Percentiles rank a stretch among this genome's conserved stretches.
phyloP scores from a whole-genome alignment of 2,797 vertebrate species.

The Decapterus maruadsi region DNA sequence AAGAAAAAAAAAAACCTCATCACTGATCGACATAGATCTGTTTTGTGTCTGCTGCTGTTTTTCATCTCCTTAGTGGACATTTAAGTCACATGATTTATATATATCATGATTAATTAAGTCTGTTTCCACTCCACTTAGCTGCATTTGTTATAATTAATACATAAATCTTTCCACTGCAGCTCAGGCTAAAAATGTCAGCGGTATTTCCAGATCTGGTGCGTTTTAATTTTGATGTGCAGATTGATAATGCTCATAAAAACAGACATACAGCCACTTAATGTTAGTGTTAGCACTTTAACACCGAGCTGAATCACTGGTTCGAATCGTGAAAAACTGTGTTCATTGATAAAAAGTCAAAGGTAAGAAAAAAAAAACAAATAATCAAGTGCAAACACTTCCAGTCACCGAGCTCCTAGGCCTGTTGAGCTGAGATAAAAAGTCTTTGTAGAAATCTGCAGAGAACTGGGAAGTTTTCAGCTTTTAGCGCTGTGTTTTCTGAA shows the following conservation, averaged over 20 bases:
- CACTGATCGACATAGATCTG: background rate
- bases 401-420: background rate
- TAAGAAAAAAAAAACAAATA: background rate
- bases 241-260: background rate
- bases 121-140: background rate
- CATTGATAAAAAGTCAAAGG: background rate
- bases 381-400: background rate
- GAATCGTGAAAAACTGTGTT: background rate
- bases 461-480: background rate
- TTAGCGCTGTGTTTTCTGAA: background rate
- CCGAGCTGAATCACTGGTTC: background rate
- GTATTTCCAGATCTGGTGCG: background rate
- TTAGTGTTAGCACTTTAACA: background rate
- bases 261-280: background rate
- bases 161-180: background rate
- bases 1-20: too few species aligned
- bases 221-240: background rate
- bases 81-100: background rate
- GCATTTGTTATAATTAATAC: background rate
- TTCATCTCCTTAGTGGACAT: too few species aligned
- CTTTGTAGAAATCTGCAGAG: constrained; percentile 1
- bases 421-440: background rate
- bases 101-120: background rate
- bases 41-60: too few species aligned
- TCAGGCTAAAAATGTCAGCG: background rate